Percentiles rank a stretch among this genome's conserved stretches.
phyloP scores from a whole-genome alignment of 37 sponge, comb jelly and placozoan genomes.

The Lycopodina hypogea region DNA sequence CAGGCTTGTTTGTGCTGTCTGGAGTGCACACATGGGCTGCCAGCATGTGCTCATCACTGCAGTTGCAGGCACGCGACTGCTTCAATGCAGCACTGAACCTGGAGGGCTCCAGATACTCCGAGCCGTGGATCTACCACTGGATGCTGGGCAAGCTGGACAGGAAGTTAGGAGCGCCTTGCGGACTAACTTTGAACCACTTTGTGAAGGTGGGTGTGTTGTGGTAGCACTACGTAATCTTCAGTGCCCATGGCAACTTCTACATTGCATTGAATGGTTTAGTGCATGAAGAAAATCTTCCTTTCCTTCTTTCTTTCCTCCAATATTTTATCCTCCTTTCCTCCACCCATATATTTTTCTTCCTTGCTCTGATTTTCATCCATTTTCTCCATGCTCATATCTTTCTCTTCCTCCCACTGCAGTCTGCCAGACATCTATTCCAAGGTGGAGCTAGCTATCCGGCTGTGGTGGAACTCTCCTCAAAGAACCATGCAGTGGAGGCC shows the following conservation, averaged over 20 bases:
- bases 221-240: no score
- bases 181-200: slow-evolving; percentile 22
- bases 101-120: slow-evolving; percentile 31
- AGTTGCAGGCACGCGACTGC: slow-evolving; percentile 21
- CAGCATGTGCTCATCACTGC: neutral
- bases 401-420: neutral
- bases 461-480: slow-evolving; percentile 33
- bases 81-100: slow-evolving; percentile 39
- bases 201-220: slow-evolving; percentile 22
- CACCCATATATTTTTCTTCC: no score
- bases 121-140: slow-evolving; percentile 56
- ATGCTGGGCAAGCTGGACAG: slow-evolving; percentile 49
- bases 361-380: no score
- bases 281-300: no score
- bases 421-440: slow-evolving; percentile 27
- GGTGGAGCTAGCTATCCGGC: slow-evolving; percentile 51
- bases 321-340: no score
- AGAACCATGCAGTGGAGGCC: slow-evolving; percentile 48
- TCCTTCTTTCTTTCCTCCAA: no score
- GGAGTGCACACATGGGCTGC: slow-evolving; percentile 36
- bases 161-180: slow-evolving; percentile 26
- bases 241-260: neutral
- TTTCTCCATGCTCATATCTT: neutral
- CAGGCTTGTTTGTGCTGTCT: slow-evolving; percentile 2
- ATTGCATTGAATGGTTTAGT: neutral